Conservation (phyloP, 2,888 invertebrate genomes). For the Mythimna albipuncta region DNA sequence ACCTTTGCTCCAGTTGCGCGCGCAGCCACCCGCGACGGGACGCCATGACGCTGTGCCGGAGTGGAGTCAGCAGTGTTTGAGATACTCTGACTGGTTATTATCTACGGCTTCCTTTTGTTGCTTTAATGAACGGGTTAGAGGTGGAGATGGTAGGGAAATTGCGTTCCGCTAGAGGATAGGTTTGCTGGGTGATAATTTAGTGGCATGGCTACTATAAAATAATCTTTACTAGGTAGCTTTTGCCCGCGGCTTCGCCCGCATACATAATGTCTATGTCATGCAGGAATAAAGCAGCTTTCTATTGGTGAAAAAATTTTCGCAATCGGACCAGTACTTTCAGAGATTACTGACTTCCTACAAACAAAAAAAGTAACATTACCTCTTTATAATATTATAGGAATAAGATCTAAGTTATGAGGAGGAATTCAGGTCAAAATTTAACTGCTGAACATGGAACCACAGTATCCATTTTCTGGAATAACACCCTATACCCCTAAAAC, state of each 20-base stretch:
- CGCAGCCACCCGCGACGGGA: constrained; percentile 83
- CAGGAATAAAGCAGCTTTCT: no score
- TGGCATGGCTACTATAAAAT: no score
- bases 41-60: constrained; percentile 74
- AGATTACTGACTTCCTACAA: no score
- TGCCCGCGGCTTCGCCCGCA: no score
- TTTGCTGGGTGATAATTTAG: not conserved
- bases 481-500: not conserved
- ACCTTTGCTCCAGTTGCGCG: constrained; percentile 87
- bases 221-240: not conserved
- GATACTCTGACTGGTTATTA: constrained; percentile 57
- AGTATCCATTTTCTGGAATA: no score
- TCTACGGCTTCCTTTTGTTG: constrained; percentile 43
- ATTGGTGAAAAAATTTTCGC: no score
- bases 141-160: constrained; percentile 34
- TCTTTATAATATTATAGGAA: no score
- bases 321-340: no score
- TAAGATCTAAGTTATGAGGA: not conserved
- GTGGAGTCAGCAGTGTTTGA: constrained; percentile 55
- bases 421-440: not conserved
- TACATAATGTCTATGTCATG: no score
- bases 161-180: constrained; percentile 19
- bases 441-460: not conserved
- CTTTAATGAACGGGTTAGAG: constrained; percentile 45
- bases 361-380: no score